Evolutionary conservation across 1,140 invertebrate species (phyloP), one percentile per base, ranked within the genome.

Genomic region (Epicauta chinensis): DNA sequence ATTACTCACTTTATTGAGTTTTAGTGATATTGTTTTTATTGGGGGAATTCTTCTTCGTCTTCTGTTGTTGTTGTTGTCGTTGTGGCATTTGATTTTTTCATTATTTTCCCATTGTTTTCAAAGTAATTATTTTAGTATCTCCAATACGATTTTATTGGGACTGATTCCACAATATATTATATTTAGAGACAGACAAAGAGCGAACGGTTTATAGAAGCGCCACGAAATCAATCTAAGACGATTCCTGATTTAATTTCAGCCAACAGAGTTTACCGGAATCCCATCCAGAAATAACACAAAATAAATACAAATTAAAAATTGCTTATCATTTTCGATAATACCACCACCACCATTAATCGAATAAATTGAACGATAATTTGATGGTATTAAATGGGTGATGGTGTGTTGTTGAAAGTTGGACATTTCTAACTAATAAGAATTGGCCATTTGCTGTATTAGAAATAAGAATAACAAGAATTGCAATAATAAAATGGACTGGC

Each of bases 401-500:
- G 23, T 23, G 23, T 23, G 23, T 23, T 23, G 23, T 23, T 23
- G 4, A 23, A 23, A 3, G 7, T 23, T 23, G 23, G 23, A 23
- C 23, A 23, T 23, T 42, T 56, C 46, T 60, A 57, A 60, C 56
- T 59, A 62, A 62, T 59, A 56, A 56, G 60, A 59, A 59, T 57
- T 59, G 57, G 60, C 60, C 58, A 62, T 62, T 60, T 62, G 46
- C 55, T 55, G 47, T 62, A 39, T 23, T 63, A 61, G 59, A 63
- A 64, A 63, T 63, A 66, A 64, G 60, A 67, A 67, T 58, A 65
- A 66, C 60, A 62, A 45, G 58, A 55, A 40, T 59, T 60, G 62
- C 62, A 66, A 67, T 67, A 66, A 66, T 54, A 67, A 64, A 67
- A 66, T 67, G 62, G 65, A 66, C 56, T 59, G 43, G 56, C 43